Evolutionary conservation across 2,888 invertebrate species (phyloP).

Genomic region (Neria commutata): DNA sequence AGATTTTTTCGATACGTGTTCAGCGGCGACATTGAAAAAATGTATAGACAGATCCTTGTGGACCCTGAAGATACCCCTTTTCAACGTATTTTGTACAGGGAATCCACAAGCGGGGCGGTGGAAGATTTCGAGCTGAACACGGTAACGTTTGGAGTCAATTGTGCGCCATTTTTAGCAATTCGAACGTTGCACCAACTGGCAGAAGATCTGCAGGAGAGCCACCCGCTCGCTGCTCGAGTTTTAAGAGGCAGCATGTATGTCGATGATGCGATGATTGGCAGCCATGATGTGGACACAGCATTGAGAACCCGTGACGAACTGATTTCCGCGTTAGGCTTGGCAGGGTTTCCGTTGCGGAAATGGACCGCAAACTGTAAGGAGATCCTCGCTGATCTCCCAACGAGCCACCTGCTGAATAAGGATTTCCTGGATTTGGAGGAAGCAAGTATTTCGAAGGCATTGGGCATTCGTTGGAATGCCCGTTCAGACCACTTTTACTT

Average conservation of each 20-base stretch:
- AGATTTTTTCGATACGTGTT: not conserved
- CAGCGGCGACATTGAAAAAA: not conserved
- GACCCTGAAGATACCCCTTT: not conserved
- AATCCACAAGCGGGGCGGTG: not conserved
- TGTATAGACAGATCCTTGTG: not conserved
- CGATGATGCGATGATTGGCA: constrained; percentile 21
- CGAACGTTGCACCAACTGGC: constrained; percentile 19
- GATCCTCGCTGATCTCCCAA: not conserved
- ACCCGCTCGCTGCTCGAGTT: constrained; percentile 18
- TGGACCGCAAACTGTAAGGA: constrained; percentile 17
- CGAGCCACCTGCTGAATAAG: not conserved
- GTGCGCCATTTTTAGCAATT: constrained; percentile 18
- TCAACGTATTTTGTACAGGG: not conserved
- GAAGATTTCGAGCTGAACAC: not conserved
- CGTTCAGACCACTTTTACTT: too few relatives aligned
- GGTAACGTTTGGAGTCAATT: constrained; percentile 12
- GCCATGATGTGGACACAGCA: constrained; percentile 19
- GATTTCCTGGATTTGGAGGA: constrained; percentile 18
- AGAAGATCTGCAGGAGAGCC: constrained; percentile 9
- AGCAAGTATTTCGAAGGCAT: constrained; percentile 15
- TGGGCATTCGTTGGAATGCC: too few relatives aligned
- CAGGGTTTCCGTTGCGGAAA: constrained; percentile 6
- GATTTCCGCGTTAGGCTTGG: constrained; percentile 8
- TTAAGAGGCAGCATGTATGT: constrained; percentile 17
- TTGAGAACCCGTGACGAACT: constrained; percentile 14